phyloP scores from a whole-genome alignment of 2,113 vertebrate genomes.

The Numenius arquata region DNA sequence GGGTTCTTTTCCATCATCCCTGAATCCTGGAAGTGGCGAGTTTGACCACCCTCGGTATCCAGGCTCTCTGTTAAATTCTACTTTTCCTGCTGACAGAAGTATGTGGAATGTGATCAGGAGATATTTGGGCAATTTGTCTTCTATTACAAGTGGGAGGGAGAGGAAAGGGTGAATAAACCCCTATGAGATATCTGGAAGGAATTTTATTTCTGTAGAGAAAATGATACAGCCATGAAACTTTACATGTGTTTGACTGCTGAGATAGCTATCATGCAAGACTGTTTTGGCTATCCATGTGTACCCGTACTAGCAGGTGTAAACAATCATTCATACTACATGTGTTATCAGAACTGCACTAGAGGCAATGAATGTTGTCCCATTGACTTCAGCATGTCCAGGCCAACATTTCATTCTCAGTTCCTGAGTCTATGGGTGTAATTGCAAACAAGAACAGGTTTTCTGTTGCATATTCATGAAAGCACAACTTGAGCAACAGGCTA shows the following conservation, averaged over 20 bases:
- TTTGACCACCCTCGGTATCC: slow-evolving; percentile 48
- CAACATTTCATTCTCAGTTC: not conserved
- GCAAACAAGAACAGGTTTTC: not conserved
- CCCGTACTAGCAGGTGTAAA: not conserved
- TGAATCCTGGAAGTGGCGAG: not conserved
- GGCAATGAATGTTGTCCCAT: not conserved
- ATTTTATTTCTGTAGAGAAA: not conserved
- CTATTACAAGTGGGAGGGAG: not conserved
- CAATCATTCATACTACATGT: not conserved
- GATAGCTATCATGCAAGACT: not conserved
- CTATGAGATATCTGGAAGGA: not conserved
- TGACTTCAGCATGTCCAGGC: not conserved
- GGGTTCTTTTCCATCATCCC: slow-evolving; percentile 65
- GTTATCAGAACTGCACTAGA: not conserved
- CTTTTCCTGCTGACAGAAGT: slow-evolving; percentile 45
- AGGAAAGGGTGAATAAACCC: not conserved
- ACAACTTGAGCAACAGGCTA: not conserved
- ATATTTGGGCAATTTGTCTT: slow-evolving; percentile 44
- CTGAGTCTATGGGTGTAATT: not conserved
- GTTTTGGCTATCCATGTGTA: not conserved
- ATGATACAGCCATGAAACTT: not conserved
- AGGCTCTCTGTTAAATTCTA: slow-evolving; percentile 21
- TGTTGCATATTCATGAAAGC: not conserved
- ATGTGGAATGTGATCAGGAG: slow-evolving; percentile 50
- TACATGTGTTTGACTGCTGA: not conserved